A percentile compares a stretch with the other conserved stretches of the same genome.
phyloP scores from a whole-genome alignment of 2,888 invertebrate species.

The Aporophyla lueneburgensis region DNA sequence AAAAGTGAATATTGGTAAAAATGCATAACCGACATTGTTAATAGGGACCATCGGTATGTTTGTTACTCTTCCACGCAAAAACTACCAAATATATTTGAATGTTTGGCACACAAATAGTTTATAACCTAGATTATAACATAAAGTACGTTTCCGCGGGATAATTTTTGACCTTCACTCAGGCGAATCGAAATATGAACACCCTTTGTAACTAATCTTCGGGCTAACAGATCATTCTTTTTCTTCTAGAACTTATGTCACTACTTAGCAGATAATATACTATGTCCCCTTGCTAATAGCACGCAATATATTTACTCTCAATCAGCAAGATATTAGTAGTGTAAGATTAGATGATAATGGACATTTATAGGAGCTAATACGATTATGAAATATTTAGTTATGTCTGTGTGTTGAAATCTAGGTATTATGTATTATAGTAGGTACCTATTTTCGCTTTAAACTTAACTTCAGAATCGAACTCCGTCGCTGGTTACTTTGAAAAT shows the following conservation, averaged over 20 bases:
- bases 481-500: neutral
- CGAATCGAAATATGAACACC: neutral
- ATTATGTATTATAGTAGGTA: too few relatives aligned
- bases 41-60: too few relatives aligned
- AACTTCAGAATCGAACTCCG: neutral
- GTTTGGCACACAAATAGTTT: too few relatives aligned
- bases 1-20: too few relatives aligned
- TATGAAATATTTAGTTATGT: neutral
- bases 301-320: conserved; percentile 6
- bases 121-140: too few relatives aligned
- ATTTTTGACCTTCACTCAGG: too few relatives aligned
- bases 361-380: neutral
- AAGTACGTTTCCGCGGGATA: too few relatives aligned
- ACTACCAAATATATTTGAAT: too few relatives aligned
- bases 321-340: conserved; percentile 13
- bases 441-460: neutral
- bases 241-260: neutral
- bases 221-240: neutral
- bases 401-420: neutral
- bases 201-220: neutral
- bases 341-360: conserved; percentile 17
- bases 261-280: neutral
- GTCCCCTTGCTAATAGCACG: too few relatives aligned
- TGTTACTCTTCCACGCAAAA: too few relatives aligned
- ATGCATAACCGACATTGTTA: too few relatives aligned